Evolutionary conservation across 2,113 vertebrate genomes (phyloP).

Genomic region (Gopherus flavomarginatus): DNA sequence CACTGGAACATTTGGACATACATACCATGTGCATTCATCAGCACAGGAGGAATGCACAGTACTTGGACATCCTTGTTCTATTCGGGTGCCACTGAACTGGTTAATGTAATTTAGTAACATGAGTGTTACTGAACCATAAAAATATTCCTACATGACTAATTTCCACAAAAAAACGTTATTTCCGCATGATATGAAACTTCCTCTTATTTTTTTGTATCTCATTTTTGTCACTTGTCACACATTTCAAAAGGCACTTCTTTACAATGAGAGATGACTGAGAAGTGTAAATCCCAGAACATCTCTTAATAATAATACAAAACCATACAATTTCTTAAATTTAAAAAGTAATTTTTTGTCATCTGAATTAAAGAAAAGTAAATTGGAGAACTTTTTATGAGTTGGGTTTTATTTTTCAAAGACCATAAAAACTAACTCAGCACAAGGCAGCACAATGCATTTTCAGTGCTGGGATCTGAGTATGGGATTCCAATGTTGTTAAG

Average conservation of each 20-base stretch:
- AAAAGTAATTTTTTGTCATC: neutral
- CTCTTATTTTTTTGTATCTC: constrained; percentile 60
- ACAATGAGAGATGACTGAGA: neutral
- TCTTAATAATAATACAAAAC: neutral
- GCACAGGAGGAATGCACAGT: neutral
- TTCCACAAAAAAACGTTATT: constrained; percentile 66
- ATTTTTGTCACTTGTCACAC: constrained; percentile 63
- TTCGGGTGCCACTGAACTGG: neutral
- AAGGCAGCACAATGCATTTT: neutral
- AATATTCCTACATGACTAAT: constrained; percentile 33
- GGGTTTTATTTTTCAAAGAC: neutral
- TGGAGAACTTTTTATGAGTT: neutral
- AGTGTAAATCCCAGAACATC: neutral
- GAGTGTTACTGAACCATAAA: constrained; percentile 4
- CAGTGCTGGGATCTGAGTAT: neutral
- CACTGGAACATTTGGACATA: neutral
- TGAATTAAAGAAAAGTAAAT: neutral
- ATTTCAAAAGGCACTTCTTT: constrained; percentile 57
- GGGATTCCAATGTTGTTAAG: neutral
- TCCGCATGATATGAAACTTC: constrained; percentile 56
- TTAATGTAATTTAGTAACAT: constrained; percentile 35
- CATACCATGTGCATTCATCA: neutral
- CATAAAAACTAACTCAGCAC: neutral
- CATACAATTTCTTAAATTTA: neutral
- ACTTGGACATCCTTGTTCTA: neutral